Base-by-base conservation (phyloP, 2,888 invertebrate genomes). In the Drosophila birchii region DNA sequence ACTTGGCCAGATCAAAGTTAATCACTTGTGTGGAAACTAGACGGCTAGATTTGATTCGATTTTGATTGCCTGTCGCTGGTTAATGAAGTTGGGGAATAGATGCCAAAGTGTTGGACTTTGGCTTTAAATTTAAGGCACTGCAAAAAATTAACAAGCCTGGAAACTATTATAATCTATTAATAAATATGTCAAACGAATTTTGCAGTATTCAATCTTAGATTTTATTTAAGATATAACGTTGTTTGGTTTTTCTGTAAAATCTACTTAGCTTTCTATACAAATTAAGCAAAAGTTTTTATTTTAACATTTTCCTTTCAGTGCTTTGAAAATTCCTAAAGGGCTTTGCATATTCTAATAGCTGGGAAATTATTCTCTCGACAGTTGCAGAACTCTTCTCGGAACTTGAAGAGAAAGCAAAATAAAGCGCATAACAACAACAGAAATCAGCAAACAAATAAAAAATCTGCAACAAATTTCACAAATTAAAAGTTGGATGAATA, bases 401-500 rank as follows among this genome's bases (percentile, higher is more conserved):
- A 51, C 66, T 43, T 38, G 26, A 39, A 12, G 16, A 34, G 47
- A 41, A 43, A 63, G 11, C 32, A 44, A 36, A 72, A 34, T 43
- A 36, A 29, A 34, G 34, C 23, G 2, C 32, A 1, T 32, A 38
- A 51, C 61, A 73, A 55, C 55, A 62, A 51, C 62, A 56, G 44
- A 75, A 63, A 74, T 51, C 55, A 45, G 34, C 38, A 47, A 47
- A 47, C 34, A 36, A 63, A 81, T 76, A 84, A 75, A 63, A 81
- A 81, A 84, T 84, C 60, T 74, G 76, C 79, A 69, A 86, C 78
- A 88, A 85, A 89, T 78, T 84, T 89, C 69, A n/a, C 78, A 86
- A 88, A 88, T 86, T 88, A 86, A 88, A 86, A 82, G 78, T 89
- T 78, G 55, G 44, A 55, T 34, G 9, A 38, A 55, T 14, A 11